These are phyloP conservation scores for Eucidaris tribuloides DNA, from an alignment of 35 echinoderm and acorn worm genomes.

Conservation along the genomic window DNA sequence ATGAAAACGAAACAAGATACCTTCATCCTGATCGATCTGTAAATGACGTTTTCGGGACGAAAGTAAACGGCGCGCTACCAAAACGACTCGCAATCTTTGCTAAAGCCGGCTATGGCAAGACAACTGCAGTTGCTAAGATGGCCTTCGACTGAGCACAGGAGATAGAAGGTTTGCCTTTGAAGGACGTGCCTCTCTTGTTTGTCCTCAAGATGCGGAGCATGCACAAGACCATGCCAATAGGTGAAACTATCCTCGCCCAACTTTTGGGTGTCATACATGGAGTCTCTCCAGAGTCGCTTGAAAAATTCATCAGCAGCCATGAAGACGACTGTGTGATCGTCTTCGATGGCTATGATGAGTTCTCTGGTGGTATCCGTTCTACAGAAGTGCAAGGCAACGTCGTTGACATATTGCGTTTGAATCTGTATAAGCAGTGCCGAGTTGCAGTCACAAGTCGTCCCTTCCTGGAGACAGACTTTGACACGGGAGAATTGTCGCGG, in stretches of 20 bases:
- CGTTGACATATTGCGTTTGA: not conserved
- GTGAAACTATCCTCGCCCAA: not conserved
- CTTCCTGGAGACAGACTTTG: not conserved
- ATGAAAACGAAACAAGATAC: not conserved
- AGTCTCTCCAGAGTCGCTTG: not conserved
- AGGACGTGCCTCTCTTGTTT: not conserved
- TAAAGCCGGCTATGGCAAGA: not conserved
- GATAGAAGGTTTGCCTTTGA: not conserved
- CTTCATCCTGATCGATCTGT: not conserved
- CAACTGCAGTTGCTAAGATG: not conserved
- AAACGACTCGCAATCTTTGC: not conserved
- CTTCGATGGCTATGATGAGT: not conserved
- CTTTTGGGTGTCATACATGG: not conserved
- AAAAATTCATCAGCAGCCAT: not conserved
- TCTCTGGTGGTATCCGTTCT: not conserved
- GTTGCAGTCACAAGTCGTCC: not conserved
- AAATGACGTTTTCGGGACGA: not conserved
- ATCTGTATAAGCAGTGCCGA: not conserved
- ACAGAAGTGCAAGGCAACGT: not conserved
- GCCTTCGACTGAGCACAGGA: too few species aligned
- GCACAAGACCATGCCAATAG: not conserved
- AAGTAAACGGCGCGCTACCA: not conserved
- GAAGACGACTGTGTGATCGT: not conserved
- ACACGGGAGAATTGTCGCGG: not conserved
- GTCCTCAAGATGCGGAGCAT: not conserved